Conservation (phyloP, 2,113 vertebrate species). For the Phainopepla nitens region DNA sequence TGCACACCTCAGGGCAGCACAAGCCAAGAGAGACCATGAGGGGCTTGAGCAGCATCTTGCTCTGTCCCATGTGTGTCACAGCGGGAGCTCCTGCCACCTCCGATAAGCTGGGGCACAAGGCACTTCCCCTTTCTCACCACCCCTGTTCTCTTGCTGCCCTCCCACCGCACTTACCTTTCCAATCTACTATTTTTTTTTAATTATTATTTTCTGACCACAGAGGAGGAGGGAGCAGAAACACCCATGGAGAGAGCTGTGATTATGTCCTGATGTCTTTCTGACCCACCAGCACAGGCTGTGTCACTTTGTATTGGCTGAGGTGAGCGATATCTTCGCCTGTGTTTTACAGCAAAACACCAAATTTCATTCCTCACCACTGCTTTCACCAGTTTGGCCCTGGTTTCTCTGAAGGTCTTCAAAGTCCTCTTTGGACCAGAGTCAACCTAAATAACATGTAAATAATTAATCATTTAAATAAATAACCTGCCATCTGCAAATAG, state of each 20-base stretch:
- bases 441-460: constrained; percentile 55
- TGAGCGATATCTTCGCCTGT: not conserved
- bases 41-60: not conserved
- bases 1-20: fast-evolving
- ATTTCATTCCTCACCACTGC: not conserved
- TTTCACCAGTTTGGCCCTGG: not conserved
- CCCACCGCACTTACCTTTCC: not conserved
- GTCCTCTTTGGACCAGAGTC: constrained; percentile 17
- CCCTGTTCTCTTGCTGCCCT: not conserved
- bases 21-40: fast-evolving
- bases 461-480: constrained; percentile 66
- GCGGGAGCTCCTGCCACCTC: not conserved
- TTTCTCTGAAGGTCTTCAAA: not conserved
- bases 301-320: not conserved
- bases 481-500: constrained; percentile 31
- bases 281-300: not conserved
- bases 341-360: not conserved
- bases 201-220: not conserved
- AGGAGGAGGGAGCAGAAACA: not conserved
- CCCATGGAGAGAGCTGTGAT: not conserved
- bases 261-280: not conserved
- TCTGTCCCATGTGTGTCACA: fast-evolving
- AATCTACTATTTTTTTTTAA: not conserved
- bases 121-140: not conserved
- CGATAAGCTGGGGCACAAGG: not conserved